Evolutionary conservation across 2,797 vertebrate genomes (phyloP).

Genomic region (Acipenser oxyrinchus): DNA sequence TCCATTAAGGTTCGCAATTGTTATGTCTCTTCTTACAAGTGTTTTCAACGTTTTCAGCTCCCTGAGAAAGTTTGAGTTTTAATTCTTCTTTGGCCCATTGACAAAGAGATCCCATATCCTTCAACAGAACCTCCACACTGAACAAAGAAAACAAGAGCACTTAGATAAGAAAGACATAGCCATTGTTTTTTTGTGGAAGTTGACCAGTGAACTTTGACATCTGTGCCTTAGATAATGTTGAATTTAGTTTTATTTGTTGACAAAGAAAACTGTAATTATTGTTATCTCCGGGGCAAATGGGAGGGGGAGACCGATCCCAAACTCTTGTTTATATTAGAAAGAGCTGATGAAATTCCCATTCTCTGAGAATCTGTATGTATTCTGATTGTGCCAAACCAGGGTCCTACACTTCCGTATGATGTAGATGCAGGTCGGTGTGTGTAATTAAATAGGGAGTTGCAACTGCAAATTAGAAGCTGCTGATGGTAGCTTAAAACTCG

Average conservation of each 20-base stretch:
- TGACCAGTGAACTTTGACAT: slow-evolving; percentile 37
- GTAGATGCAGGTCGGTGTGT: too few relatives aligned
- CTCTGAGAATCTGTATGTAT: too few relatives aligned
- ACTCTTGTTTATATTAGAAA: slow-evolving; percentile 33
- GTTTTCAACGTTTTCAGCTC: background rate
- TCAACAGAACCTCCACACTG: background rate
- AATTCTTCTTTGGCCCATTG: background rate
- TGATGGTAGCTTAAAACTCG: too few relatives aligned
- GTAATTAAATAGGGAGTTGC: too few relatives aligned
- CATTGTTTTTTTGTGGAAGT: slow-evolving; percentile 35
- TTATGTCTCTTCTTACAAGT: background rate
- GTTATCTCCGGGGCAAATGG: slow-evolving; percentile 38
- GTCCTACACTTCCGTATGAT: too few relatives aligned
- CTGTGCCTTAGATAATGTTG: slow-evolving; percentile 33
- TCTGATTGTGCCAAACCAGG: too few relatives aligned
- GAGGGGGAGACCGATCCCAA: slow-evolving; percentile 32
- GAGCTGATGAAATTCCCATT: slow-evolving; percentile 1
- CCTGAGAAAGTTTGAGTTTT: background rate
- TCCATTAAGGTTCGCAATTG: background rate
- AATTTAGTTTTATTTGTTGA: slow-evolving; percentile 42
- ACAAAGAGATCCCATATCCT: background rate
- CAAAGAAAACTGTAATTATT: slow-evolving; percentile 20
- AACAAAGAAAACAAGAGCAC: slow-evolving; percentile 17
- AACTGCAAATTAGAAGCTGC: too few relatives aligned
- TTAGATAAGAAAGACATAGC: slow-evolving; percentile 13